Conservation (phyloP, 2,888 invertebrate species). For the Dione vanillae region DNA sequence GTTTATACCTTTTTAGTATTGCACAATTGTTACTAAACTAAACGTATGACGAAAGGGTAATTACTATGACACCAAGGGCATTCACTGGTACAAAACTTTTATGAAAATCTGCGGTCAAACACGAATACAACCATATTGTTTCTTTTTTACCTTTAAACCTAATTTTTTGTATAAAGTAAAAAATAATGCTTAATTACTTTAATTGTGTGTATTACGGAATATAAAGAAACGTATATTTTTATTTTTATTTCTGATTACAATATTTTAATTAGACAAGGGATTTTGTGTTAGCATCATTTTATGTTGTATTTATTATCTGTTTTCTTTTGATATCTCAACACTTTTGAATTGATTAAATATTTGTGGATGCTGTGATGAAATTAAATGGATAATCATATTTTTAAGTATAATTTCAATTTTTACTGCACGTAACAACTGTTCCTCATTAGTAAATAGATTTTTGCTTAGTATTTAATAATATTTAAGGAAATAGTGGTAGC, state of each 20-base stretch:
- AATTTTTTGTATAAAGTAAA: background rate
- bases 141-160: background rate
- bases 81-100: background rate
- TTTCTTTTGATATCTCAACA: background rate
- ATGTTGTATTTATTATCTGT: background rate
- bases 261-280: too few relatives aligned
- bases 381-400: background rate
- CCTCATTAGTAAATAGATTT: background rate
- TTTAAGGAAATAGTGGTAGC: too few relatives aligned
- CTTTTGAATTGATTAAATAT: background rate
- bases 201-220: too few relatives aligned
- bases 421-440: background rate
- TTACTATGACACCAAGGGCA: slow-evolving; percentile 17
- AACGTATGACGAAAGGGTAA: slow-evolving; percentile 6
- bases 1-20: background rate
- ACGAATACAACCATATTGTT: background rate
- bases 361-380: too few relatives aligned
- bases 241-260: background rate
- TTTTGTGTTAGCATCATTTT: background rate
- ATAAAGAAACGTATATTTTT: background rate
- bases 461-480: too few relatives aligned
- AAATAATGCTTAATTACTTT: too few relatives aligned
- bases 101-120: slow-evolving; percentile 1
- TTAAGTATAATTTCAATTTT: background rate
- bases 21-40: background rate